Evolutionary conservation across 2,113 vertebrate species (phyloP), one percentile per base, ranked within the genome.

Genomic region (Psophia crepitans): DNA sequence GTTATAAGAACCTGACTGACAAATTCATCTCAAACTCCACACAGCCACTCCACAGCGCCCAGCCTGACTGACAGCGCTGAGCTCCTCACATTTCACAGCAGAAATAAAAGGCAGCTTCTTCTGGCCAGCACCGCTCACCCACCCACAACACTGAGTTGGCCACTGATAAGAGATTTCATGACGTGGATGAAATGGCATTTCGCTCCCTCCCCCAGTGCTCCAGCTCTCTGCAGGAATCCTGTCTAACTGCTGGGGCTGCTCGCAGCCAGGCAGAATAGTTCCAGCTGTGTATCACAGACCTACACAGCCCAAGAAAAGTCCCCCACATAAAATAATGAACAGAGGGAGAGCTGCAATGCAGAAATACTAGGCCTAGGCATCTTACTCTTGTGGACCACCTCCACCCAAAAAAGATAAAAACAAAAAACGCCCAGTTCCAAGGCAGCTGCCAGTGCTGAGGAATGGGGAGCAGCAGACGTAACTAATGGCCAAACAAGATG

Each of bases 161-260:
- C 84, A 57, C 89, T 87, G 95, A 91, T 96, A 97, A 96, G 90
- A 92, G 86, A 77, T 76, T 74, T 94, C 69, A 88, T 97, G 96
- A 97, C 84, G 90, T 86, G 78, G 78, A 71, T 33, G 63, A 94
- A 94, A 97, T 95, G 96, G 95, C 90, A 94, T 97, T 90, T 87
- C 10, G 0, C 28, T 95, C 91, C 96, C 78, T 93, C 91, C 94
- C 95, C 95, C 95, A 81, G 77, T 4, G 37, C 92, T 96, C 86
- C 88, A 53, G 71, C 87, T 86, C 94, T 90, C 93, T 73, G 84
- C 81, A 90, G 81, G 94, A 93, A 90, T 94, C 79, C 80, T 86
- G 93, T 86, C 93, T 83, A 78, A 87, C 94, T 95, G 84, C 89
- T 92, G 95, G 95, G 96, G 85, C 76, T 74, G 89, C 96, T 94